These are phyloP conservation scores for Caenorhabditis imperialis DNA, from an alignment of 2,888 invertebrate genomes.

Conservation along the genomic window DNA sequence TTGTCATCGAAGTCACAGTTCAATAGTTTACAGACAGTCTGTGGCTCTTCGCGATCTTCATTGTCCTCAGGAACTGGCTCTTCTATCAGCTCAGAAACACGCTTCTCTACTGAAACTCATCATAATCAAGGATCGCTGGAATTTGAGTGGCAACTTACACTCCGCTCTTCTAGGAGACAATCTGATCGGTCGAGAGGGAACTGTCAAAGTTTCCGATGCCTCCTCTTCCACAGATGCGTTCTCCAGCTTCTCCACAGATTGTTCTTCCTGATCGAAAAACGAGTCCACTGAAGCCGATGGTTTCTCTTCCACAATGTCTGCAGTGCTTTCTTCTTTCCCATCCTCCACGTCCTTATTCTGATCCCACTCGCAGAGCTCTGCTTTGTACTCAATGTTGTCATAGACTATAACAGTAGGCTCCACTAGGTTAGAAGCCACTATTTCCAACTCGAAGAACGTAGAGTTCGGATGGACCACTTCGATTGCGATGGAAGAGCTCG, in stretches of 20 bases:
- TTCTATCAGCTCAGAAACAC: conserved; percentile 33
- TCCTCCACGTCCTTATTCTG: conserved; percentile 11
- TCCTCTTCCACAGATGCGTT: conserved; percentile 5
- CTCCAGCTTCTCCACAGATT: neutral
- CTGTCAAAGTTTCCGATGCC: neutral
- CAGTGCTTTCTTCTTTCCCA: neutral
- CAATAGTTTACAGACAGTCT: conserved; percentile 57
- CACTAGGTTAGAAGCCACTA: conserved; percentile 64
- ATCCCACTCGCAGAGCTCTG: conserved; percentile 61
- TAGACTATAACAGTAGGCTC: conserved; percentile 65
- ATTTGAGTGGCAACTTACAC: conserved; percentile 3
- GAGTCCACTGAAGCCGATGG: conserved; percentile 27
- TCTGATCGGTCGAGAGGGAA: conserved; percentile 47
- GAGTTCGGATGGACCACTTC: conserved; percentile 71
- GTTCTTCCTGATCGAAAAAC: conserved; percentile 45
- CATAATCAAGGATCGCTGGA: neutral
- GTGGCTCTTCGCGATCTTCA: conserved; percentile 23
- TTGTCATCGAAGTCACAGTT: conserved; percentile 62
- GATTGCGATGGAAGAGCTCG: conserved; percentile 58
- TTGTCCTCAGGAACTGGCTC: conserved; percentile 13
- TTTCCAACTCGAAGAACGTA: conserved; percentile 65
- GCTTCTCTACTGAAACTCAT: conserved; percentile 32
- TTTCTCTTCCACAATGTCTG: conserved; percentile 27
- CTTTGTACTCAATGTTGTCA: conserved; percentile 67
- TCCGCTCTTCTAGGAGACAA: conserved; percentile 42